phyloP scores from a whole-genome alignment of 2,888 invertebrate genomes.

The Rosalia funebris region DNA sequence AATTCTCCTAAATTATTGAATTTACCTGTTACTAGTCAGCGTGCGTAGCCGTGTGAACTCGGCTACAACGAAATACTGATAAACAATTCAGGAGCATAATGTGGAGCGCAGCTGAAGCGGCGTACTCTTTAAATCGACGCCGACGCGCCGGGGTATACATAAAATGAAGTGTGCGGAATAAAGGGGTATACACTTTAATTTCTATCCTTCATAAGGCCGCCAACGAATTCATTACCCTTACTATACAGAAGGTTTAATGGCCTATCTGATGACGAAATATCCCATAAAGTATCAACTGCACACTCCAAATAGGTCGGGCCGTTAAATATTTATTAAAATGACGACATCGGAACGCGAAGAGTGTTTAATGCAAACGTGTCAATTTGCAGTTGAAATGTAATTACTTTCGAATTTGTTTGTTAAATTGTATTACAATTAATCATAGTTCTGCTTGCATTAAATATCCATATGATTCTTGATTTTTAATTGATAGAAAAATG shows the following conservation, averaged over 20 bases:
- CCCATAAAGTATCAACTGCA: constrained; percentile 40
- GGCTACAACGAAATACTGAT: no score
- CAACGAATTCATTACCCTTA: constrained; percentile 48
- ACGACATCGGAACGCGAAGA: constrained; percentile 4
- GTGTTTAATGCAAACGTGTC: no score
- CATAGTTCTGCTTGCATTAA: no score
- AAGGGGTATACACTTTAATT: constrained; percentile 36
- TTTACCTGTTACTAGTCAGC: no score
- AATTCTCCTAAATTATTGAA: no score
- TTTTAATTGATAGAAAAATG: no score
- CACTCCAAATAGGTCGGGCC: constrained; percentile 30
- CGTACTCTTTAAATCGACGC: constrained; percentile 1
- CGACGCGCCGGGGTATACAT: constrained; percentile 1
- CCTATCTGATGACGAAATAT: constrained; percentile 49
- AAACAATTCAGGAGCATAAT: no score
- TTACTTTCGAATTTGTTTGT: no score
- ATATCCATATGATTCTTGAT: no score
- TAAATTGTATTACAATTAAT: no score
- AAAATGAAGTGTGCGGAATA: constrained; percentile 4
- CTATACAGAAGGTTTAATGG: constrained; percentile 48
- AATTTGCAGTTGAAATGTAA: no score
- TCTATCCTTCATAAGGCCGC: constrained; percentile 45
- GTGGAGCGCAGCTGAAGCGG: neutral
- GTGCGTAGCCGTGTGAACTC: no score
- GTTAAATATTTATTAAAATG: constrained; percentile 33